Conservation (phyloP, 2,113 vertebrate genomes). For the Paralichthys olivaceus region DNA sequence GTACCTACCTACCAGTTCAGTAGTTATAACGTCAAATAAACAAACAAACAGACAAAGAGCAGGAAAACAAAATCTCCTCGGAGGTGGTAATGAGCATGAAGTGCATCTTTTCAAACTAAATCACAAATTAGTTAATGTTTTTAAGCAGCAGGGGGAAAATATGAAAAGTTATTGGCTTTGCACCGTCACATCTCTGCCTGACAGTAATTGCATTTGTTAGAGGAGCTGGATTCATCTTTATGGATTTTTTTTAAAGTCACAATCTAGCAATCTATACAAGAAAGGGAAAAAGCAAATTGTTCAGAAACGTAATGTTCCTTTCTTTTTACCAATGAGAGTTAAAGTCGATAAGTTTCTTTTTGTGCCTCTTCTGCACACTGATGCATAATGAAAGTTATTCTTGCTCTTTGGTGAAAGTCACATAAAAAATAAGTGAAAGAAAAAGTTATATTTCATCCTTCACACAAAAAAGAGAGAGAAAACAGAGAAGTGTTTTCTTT, state of each 20-base stretch:
- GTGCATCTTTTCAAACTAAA: slow-evolving; percentile 30
- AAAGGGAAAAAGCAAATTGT: slow-evolving; percentile 25
- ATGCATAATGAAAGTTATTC: slow-evolving; percentile 27
- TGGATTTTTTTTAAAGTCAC: slow-evolving; percentile 33
- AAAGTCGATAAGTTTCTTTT: slow-evolving; percentile 40
- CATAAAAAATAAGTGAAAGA: background rate
- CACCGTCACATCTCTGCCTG: slow-evolving; percentile 36
- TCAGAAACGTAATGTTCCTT: slow-evolving; percentile 19
- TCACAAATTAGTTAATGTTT: slow-evolving; percentile 13
- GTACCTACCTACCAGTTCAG: no score
- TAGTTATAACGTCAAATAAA: no score
- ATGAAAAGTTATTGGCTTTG: slow-evolving; percentile 10
- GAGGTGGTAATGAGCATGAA: background rate
- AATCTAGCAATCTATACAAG: slow-evolving; percentile 13
- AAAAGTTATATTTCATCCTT: slow-evolving; percentile 13
- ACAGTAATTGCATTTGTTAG: slow-evolving; percentile 61
- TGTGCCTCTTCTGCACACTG: background rate
- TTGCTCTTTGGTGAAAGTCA: slow-evolving; percentile 1
- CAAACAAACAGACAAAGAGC: no score
- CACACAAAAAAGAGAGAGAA: slow-evolving; percentile 5
- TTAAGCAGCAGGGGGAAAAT: slow-evolving; percentile 15
- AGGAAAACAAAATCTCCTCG: no score
- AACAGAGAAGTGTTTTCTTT: slow-evolving; percentile 13
- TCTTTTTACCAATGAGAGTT: slow-evolving; percentile 24
- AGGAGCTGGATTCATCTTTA: slow-evolving; percentile 45